Evolutionary conservation across 2,113 vertebrate species (phyloP).

Genomic region (Campylomormyrus numenius): DNA sequence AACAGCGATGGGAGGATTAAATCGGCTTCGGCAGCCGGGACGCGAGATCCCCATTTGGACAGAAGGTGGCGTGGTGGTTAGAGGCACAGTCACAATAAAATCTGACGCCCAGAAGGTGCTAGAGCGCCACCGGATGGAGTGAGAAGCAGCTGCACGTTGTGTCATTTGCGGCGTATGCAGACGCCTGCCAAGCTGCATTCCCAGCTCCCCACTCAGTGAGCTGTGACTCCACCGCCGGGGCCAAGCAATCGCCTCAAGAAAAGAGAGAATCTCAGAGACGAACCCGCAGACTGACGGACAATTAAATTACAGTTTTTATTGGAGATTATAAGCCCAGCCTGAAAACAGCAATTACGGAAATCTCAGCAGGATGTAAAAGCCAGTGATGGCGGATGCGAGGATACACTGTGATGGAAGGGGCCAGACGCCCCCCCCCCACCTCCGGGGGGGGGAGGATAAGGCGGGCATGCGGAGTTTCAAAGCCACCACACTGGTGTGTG

Average conservation of each 20-base stretch:
- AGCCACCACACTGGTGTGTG: not conserved
- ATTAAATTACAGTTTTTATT: slow-evolving; percentile 2
- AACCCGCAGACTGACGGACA: not conserved
- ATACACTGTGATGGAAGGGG: not conserved
- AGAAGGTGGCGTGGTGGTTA: not conserved
- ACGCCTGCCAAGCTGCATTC: not conserved
- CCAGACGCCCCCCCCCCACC: not conserved
- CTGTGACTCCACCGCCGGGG: not conserved
- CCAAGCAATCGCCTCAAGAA: not conserved
- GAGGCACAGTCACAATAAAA: not conserved
- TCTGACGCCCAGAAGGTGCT: not conserved
- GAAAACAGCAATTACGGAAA: not conserved
- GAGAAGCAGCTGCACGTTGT: not conserved
- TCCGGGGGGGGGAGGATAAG: too few species aligned
- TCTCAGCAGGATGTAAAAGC: not conserved
- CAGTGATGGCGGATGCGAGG: not conserved
- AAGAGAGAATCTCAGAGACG: not conserved
- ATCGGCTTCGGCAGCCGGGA: not conserved
- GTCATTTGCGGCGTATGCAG: not conserved
- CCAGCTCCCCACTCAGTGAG: too few species aligned
- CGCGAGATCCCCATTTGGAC: not conserved
- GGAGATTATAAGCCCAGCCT: not conserved
- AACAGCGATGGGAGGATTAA: not conserved
- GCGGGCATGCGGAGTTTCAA: not conserved
- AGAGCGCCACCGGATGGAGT: not conserved